A percentile compares a stretch with the other conserved stretches of the same genome.
phyloP scores from a whole-genome alignment of 2,113 vertebrate genomes.

The Pyrgilauda ruficollis region DNA sequence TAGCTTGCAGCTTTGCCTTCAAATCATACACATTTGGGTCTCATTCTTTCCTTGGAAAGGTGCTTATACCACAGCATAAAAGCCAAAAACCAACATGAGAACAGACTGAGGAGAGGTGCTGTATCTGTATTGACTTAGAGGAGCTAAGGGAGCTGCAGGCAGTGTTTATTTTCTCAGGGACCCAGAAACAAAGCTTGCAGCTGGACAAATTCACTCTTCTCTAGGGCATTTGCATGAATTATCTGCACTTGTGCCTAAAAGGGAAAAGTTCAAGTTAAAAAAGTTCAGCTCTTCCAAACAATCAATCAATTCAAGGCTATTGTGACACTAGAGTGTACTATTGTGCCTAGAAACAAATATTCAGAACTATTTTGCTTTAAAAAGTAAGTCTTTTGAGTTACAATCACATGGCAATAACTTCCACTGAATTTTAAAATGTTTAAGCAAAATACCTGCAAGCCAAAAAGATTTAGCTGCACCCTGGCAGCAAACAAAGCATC shows the following conservation, averaged over 20 bases:
- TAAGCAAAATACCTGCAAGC: neutral
- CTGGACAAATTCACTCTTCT: neutral
- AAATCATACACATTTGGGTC: neutral
- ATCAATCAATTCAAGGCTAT: neutral
- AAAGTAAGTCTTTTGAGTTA: neutral
- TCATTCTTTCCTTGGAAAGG: constrained; percentile 5
- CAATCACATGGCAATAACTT: neutral
- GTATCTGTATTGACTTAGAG: neutral
- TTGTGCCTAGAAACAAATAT: neutral
- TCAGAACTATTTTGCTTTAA: neutral
- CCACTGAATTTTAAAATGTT: neutral
- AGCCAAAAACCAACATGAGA: neutral
- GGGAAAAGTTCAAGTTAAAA: neutral
- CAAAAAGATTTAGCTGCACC: neutral
- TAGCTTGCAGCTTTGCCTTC: neutral
- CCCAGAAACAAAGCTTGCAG: constrained; percentile 13
- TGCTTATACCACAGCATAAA: neutral
- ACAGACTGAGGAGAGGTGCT: neutral
- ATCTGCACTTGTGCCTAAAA: neutral
- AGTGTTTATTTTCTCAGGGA: neutral
- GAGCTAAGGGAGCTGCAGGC: neutral
- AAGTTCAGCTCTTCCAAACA: neutral
- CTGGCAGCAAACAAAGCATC: neutral
- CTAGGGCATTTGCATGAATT: neutral
- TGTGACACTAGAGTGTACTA: neutral